Conservation (phyloP, 2,797 vertebrate species). For the Hylomyscus alleni region DNA sequence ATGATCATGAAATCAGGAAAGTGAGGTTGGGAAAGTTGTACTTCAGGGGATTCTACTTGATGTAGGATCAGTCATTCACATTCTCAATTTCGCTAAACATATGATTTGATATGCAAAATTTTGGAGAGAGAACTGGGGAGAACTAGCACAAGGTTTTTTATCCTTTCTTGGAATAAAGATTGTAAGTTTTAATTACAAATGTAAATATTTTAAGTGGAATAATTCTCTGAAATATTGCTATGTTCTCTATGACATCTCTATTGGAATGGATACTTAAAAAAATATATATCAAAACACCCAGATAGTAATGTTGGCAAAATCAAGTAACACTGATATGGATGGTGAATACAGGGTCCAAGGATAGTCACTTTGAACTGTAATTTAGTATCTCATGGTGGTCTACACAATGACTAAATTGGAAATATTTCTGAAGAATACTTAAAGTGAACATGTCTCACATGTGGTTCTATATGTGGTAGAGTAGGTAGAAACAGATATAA, state of each 20-base stretch:
- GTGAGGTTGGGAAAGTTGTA: not conserved
- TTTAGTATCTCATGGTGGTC: not conserved
- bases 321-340: not conserved
- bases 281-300: not conserved
- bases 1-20: not conserved
- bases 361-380: not conserved
- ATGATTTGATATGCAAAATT: not conserved
- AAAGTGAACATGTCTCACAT: conserved; percentile 6
- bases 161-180: not conserved
- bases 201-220: conserved; percentile 17
- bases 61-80: not conserved
- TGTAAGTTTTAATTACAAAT: conserved; percentile 16
- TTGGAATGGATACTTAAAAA: conserved; percentile 21
- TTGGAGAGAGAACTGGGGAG: not conserved
- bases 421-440: conserved; percentile 20
- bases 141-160: not conserved
- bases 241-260: not conserved
- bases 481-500: not conserved
- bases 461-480: not conserved
- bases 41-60: not conserved
- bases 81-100: not conserved
- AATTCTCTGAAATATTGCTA: conserved; percentile 13
- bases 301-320: conserved; percentile 19
- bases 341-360: not conserved
- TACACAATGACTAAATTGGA: conserved; percentile 10